Evolutionary conservation across 1,140 invertebrate species (phyloP), one percentile per base, ranked within the genome.

Genomic region (Mamestra configurata): DNA sequence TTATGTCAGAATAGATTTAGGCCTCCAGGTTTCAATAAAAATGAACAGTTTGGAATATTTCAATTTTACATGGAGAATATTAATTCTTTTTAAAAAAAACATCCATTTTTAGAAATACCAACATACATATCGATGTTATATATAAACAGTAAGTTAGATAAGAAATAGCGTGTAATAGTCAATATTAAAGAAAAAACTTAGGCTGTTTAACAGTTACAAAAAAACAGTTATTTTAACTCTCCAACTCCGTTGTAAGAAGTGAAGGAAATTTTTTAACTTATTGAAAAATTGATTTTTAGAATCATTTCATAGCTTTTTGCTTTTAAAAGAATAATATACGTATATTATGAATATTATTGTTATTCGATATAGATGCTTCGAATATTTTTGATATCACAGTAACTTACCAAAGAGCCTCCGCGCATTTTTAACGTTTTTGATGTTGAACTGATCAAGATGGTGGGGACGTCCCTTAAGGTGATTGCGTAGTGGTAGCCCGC

Each of bases 111-210:
- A 93, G 89, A 83, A 88, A 87, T 90, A 92, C 89, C 90, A 86
- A 90, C 90, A 94, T 94, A 94, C 93, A 94, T 94, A 94, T 94
- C 93, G 93, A 92, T 93, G 91, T 93, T 94, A 90, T 90, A 91
- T 92, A 92, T 89, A 88, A 89, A 87, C 82, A 86, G 72, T 93
- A 92, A 92, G 88, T 81, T 86, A 88, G 87, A 68, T 73, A 75
- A 91, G 86, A 81, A n/a, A 88, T 94, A 94, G 91, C 79, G 79
- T 78, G 79, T 93, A 91, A 92, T 94, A 93, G 93, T 93, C 90
- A 94, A 94, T 92, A 93, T 89, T 85, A 86, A 84, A 85, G 84
- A 77, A 86, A 86, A 85, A 77, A 86, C 82, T 90, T 90, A 90
- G 90, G 90, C 93, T 94, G 93, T 94, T 85, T 90, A 86, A 94